Base-by-base conservation (phyloP, 2,113 vertebrate genomes). In the Melanocharis versteri region DNA sequence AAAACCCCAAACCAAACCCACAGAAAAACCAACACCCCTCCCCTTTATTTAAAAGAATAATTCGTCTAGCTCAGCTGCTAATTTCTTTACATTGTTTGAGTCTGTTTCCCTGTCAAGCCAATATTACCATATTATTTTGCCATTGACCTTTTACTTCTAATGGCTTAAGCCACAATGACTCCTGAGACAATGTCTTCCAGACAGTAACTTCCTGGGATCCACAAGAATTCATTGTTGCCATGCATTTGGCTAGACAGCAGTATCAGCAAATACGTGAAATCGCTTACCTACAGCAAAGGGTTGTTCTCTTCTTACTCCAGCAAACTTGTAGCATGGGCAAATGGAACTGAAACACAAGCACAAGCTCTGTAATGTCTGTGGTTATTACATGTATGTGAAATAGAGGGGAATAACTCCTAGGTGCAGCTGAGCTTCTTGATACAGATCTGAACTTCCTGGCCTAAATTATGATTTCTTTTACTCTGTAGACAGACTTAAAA, bases 21-120 rank as follows among this genome's bases (percentile, higher is more conserved):
- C 39, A 9, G 12, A 60, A 12, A 8, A 31, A 22, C 6, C 28
- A 21, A 3, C 2, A 1, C 14, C 4, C n/a, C n/a, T n/a, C n/a
- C 4, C 6, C 22, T 21, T 19, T 80, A 10, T 77, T 77, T 42
- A 16, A 69, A 23, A 30, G 4, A 70, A 65, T 56, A 33, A 28
- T 68, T 83, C 11, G 1, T 13, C 16, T n/a, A 23, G 3, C 10
- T 75, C 30, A 80, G 15, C 4, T 57, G 27, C 37, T 77, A 51
- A 44, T 48, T 73, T 48, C 3, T 89, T 47, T 5, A 4, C 4
- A 17, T 20, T 28, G 21, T 26, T 89, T 81, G 35, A 48, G 47
- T 87, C 15, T 60, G 7, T 40, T 91, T 89, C 23, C 17, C 9
- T 51, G 19, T 44, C 9, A 47, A 56, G 12, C 10, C 10, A 33